Percentiles rank a stretch among this genome's conserved stretches.
These are phyloP conservation scores for Echinops telfairi DNA, from an alignment of 2,113 vertebrate species.

Conservation along the genomic window DNA sequence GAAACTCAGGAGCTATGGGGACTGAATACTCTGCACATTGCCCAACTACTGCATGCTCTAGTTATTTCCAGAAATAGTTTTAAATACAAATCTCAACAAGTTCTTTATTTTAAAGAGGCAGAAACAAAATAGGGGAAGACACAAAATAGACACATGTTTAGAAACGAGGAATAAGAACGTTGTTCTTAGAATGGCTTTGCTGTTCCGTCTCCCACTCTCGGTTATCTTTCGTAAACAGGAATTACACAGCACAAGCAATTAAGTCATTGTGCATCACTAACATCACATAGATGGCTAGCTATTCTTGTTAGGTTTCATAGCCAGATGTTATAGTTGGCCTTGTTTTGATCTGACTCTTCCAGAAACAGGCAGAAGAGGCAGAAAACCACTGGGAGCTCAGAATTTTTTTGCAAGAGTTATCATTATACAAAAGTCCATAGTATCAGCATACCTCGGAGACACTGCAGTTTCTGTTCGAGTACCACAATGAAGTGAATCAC, in stretches of 20 bases:
- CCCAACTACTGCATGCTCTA: conserved; percentile 61
- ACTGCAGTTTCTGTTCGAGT: no score
- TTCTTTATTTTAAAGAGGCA: conserved; percentile 58
- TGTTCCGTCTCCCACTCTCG: background rate
- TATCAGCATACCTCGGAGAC: no score
- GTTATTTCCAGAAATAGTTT: conserved; percentile 72
- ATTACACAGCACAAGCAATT: background rate
- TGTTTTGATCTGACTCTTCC: background rate
- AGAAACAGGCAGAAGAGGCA: background rate
- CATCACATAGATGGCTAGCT: background rate
- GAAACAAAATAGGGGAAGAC: background rate
- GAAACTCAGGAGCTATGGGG: conserved; percentile 44
- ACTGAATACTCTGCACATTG: conserved; percentile 55
- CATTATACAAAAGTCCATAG: background rate
- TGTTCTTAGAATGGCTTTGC: background rate
- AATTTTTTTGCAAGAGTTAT: background rate
- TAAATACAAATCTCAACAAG: conserved; percentile 58
- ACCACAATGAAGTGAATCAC: no score
- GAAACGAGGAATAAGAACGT: background rate
- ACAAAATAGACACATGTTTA: background rate
- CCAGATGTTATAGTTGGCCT: background rate
- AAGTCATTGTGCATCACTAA: background rate
- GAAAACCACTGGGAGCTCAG: background rate
- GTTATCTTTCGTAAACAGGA: background rate
- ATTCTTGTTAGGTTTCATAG: conserved; percentile 27